Evolutionary conservation across 2,113 vertebrate genomes (phyloP).

Genomic region (Melospiza melodia): DNA sequence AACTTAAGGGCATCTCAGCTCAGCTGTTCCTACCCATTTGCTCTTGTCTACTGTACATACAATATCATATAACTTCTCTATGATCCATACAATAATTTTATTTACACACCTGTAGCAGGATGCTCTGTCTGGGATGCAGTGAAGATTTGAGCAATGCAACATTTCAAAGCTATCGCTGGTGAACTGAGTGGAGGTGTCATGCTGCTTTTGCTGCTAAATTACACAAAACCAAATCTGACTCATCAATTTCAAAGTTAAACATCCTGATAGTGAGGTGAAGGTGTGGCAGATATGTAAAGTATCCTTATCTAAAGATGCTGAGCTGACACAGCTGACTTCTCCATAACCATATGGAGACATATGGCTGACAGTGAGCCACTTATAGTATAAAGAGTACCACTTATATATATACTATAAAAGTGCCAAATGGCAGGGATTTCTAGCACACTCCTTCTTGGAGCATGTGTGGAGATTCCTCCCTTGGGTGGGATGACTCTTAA

Average conservation of each 20-base stretch:
- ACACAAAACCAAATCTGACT: neutral
- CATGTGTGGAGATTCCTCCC: fast-evolving
- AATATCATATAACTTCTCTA: neutral
- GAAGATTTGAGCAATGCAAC: neutral
- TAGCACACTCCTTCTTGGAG: neutral
- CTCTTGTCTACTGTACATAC: neutral
- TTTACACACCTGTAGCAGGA: neutral
- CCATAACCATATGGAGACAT: neutral
- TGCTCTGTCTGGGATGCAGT: neutral
- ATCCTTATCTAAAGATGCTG: neutral
- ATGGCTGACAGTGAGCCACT: neutral
- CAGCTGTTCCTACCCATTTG: neutral
- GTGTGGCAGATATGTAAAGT: neutral
- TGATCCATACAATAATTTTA: neutral
- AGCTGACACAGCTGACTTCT: neutral
- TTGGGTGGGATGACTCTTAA: neutral
- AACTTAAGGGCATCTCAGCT: neutral
- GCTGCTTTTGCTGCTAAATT: neutral
- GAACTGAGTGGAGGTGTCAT: neutral
- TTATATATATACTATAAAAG: neutral
- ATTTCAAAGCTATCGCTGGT: neutral
- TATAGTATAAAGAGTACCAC: neutral
- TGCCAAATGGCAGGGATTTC: neutral
- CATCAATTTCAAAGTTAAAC: neutral
- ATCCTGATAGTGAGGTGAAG: neutral